These are phyloP conservation scores for Monodelphis domestica DNA, from an alignment of 2,797 vertebrate genomes.

Conservation along the genomic window DNA sequence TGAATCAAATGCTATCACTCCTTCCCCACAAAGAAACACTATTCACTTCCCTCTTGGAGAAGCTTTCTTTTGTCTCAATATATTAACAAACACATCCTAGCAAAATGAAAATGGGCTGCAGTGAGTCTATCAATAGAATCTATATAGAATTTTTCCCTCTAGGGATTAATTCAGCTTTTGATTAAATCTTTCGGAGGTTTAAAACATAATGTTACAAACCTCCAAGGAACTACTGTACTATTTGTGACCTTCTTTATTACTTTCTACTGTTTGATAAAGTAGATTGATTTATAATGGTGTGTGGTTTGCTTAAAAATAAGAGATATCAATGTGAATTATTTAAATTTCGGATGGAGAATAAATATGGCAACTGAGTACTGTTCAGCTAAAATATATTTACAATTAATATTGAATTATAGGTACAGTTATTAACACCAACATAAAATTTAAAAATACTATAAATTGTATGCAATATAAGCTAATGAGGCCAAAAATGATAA, in stretches of 20 bases:
- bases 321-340: conserved; percentile 74
- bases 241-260: conserved; percentile 89
- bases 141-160: conserved; percentile 85
- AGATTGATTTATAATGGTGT: conserved; percentile 84
- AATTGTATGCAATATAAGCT: conserved; percentile 57
- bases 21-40: conserved; percentile 63
- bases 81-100: conserved; percentile 83
- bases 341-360: conserved; percentile 64
- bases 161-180: conserved; percentile 90
- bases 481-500: conserved; percentile 44
- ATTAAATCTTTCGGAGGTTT: conserved; percentile 90
- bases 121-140: conserved; percentile 85
- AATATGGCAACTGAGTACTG: conserved; percentile 51
- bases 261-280: conserved; percentile 86
- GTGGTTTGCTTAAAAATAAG: conserved; percentile 80
- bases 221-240: conserved; percentile 87
- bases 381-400: conserved; percentile 74
- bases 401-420: conserved; percentile 79
- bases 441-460: conserved; percentile 66
- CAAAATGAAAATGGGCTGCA: conserved; percentile 81
- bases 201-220: conserved; percentile 89
- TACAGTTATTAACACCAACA: conserved; percentile 51
- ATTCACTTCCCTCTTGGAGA: conserved; percentile 73
- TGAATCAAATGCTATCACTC: conserved; percentile 33
- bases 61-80: conserved; percentile 68